Evolutionary conservation across 2,888 invertebrate genomes (phyloP), one percentile per base, ranked within the genome.

Genomic region (Drosophila koepferae): DNA sequence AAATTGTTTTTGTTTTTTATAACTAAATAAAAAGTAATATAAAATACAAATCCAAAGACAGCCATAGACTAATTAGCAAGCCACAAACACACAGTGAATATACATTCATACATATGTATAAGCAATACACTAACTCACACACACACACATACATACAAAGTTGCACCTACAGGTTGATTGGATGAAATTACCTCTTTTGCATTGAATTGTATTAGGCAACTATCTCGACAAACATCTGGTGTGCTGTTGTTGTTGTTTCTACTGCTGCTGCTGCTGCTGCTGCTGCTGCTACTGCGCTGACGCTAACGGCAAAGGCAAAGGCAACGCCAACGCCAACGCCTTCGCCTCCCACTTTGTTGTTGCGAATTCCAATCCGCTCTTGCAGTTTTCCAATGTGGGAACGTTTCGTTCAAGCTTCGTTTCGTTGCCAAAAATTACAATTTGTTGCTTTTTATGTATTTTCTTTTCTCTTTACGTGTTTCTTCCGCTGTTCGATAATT

Each of bases 401-500:
- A 69, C 61, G 69, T 54, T 76, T 68, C 61, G 55, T 66, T 41
- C 49, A 34, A 66, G 67, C 48, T 67, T 65, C 48, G 41, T 80
- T 82, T 82, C 80, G 80, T 79, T 78, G 76, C 82, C 79, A 80
- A 73, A 78, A 78, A 74, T 74, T 82, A 79, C 82, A 63, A 56
- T 74, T 46, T 59, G 18, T 49, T 49, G 20, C 10, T 60, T 49
- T 31, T n/a, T 12, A 49, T 34, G 31, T 62, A 38, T 63, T 69
- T 65, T 63, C 51, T 58, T 56, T 49, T 78, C 53, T 73, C 51
- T 58, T 74, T 70, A 51, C 65, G 72, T 73, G 64, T 58, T 56
- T 28, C 72, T 69, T 70, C 87, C 80, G 75, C 83, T 87, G 87
- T 81, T 77, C 75, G 56, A 81, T 75, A 86, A 86, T 89, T 89